These are phyloP conservation scores for Vollenhovia emeryi DNA, from an alignment of 1,140 invertebrate genomes.

Conservation along the genomic window DNA sequence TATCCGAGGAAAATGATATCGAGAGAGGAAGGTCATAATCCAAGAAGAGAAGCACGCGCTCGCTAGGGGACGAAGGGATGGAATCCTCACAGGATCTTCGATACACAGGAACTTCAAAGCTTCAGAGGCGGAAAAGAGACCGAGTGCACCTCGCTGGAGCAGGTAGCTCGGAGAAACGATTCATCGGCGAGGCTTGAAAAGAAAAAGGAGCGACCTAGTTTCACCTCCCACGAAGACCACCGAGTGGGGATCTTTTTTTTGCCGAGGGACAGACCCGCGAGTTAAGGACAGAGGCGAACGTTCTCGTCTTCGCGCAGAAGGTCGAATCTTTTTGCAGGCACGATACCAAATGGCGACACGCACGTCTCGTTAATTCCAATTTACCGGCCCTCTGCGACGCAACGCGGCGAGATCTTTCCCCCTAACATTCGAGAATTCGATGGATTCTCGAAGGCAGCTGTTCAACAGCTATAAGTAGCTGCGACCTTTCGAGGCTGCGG, in stretches of 20 bases:
- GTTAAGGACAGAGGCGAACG: conserved; percentile 24
- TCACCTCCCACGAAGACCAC: background rate
- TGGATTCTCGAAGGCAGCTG: background rate
- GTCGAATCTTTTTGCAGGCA: background rate
- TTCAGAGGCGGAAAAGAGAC: background rate
- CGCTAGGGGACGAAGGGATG: background rate
- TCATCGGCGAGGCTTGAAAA: background rate
- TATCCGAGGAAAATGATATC: background rate
- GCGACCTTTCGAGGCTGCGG: conserved; percentile 48
- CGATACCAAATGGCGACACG: background rate
- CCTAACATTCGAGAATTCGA: conserved; percentile 17
- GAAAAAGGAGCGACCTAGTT: conserved; percentile 30
- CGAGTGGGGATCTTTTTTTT: conserved; percentile 35
- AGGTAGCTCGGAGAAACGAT: conserved; percentile 25
- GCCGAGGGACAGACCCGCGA: background rate
- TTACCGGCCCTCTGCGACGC: background rate
- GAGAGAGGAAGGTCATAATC: background rate
- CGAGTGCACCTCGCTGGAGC: background rate
- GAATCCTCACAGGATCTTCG: background rate
- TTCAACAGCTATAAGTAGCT: conserved; percentile 34
- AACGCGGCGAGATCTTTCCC: background rate
- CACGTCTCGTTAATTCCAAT: background rate
- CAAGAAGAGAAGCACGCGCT: background rate
- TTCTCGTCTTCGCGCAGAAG: background rate
- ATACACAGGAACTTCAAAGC: conserved; percentile 9